Base-by-base conservation (phyloP, 1,140 invertebrate genomes). In the Drosophila biarmipes region DNA sequence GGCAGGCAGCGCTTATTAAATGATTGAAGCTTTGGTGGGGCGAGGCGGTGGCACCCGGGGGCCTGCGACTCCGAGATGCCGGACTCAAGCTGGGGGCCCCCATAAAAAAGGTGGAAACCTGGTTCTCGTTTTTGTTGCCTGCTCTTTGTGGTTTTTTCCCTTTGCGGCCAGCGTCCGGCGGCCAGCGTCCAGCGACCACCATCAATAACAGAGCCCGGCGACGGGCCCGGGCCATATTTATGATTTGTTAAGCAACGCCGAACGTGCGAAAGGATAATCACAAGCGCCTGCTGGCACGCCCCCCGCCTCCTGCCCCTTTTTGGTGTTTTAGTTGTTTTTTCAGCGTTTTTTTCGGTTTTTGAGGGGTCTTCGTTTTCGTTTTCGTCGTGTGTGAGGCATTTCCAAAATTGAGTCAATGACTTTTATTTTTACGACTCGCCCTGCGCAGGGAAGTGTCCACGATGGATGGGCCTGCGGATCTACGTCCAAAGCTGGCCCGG, bases 231-330 rank as follows among this genome's bases (percentile, higher is more conserved):
- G 53, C 73, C 81, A 89, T 87, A 89, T 87, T 87, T 87, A 87
- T 87, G 82, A 87, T 87, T 87, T 87, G 82, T 87, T 87, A 89
- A 87, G 82, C 84, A 87, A 86, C 82, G 84, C 79, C 79, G 80
- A 89, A 87, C 82, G 82, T 87, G 82, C 82, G 82, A 87, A 87
- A 87, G 82, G 82, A 87, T 87, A 87, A 87, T 87, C 82, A 87
- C 82, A 87, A 87, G 82, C 82, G 82, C 82, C 82, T 87, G 79
- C 71, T 87, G 81, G 62, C 49, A 86, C 81, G 84, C 84, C 84
- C 84, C 68, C 81, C 38, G 24, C 73, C 56, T 42, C 48, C 21
- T 21, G 6, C 45, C 24, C 14, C 45, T 24, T 24, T 10, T 24
- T 42, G 37, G 6, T 42, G 7, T 42, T 24, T 24, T 21, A n/a